Evolutionary conservation across 2,113 vertebrate species (phyloP).

Genomic region (Python bivittatus): DNA sequence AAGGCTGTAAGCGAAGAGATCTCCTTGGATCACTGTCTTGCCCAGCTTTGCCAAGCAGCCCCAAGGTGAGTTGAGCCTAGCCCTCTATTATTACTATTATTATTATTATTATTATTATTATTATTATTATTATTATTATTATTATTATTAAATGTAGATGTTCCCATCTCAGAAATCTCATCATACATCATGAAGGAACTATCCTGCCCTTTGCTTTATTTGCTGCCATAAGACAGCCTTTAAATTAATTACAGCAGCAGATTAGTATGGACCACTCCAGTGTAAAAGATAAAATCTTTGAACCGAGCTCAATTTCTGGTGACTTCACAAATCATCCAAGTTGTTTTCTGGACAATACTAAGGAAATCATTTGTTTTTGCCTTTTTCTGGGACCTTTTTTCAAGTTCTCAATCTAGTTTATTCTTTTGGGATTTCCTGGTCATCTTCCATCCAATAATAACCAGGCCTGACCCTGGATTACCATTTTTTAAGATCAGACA

Average conservation of each 20-base stretch:
- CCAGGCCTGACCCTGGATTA: background rate
- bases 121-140: no score
- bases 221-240: background rate
- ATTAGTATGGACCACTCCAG: background rate
- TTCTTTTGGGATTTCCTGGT: background rate
- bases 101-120: no score
- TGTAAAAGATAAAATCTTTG: background rate
- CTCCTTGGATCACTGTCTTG: constrained; percentile 23
- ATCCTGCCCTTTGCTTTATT: background rate
- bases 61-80: constrained; percentile 39
- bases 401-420: background rate
- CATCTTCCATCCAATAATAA: background rate
- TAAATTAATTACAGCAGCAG: background rate
- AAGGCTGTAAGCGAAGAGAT: constrained; percentile 34
- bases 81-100: constrained; percentile 18
- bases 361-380: background rate
- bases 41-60: constrained; percentile 13
- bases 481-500: background rate
- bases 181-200: constrained; percentile 18
- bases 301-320: background rate
- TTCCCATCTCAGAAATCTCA: constrained; percentile 8
- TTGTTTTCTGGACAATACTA: background rate
- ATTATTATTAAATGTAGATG: constrained; percentile 33
- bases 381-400: background rate
- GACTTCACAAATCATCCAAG: background rate